Percentiles rank a stretch among this genome's conserved stretches.
These are phyloP conservation scores for Nothocercus julius DNA, from an alignment of 2,113 vertebrate genomes.

Conservation along the genomic window DNA sequence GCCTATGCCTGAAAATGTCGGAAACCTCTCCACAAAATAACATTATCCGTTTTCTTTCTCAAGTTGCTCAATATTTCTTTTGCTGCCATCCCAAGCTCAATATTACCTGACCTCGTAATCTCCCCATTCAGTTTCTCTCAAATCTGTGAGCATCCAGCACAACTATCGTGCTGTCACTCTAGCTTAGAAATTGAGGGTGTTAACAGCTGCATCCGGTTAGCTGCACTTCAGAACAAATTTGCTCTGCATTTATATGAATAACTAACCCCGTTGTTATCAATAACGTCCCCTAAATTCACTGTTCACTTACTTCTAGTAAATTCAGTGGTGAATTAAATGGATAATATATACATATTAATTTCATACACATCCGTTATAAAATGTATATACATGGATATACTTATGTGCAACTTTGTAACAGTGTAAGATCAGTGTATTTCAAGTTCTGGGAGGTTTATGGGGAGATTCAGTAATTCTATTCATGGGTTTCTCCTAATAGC, in stretches of 20 bases:
- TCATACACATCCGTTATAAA: neutral
- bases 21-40: neutral
- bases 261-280: neutral
- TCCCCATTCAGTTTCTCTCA: neutral
- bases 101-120: neutral
- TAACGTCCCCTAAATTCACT: neutral
- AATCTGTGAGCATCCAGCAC: neutral
- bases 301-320: neutral
- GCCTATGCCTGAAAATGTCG: neutral
- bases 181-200: neutral
- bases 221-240: neutral
- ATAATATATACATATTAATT: neutral
- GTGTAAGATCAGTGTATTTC: neutral
- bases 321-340: neutral
- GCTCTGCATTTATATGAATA: neutral
- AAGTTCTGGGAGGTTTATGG: neutral
- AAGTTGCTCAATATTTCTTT: neutral
- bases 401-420: neutral
- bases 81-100: neutral
- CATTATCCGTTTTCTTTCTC: neutral
- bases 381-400: neutral
- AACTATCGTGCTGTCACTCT: neutral
- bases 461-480: neutral
- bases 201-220: neutral
- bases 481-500: neutral